Percentiles rank a stretch among this genome's conserved stretches.
phyloP scores from a whole-genome alignment of 2,113 vertebrate genomes.

The Gambusia affinis region DNA sequence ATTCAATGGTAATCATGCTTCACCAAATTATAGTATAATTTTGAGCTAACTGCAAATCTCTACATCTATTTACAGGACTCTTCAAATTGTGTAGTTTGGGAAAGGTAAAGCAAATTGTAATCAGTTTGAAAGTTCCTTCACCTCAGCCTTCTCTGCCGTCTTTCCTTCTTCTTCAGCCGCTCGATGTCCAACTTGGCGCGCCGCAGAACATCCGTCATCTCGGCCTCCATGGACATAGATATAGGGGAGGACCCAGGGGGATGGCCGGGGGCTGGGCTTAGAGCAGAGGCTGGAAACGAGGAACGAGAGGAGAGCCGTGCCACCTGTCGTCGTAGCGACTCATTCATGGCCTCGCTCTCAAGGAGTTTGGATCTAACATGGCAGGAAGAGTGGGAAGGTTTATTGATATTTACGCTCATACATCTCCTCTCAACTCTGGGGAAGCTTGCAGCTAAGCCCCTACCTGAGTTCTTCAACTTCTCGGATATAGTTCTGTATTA shows the following conservation, averaged over 20 bases:
- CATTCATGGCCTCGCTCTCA: slow-evolving; percentile 97
- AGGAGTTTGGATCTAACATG: slow-evolving; percentile 88
- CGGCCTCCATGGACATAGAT: slow-evolving; percentile 81
- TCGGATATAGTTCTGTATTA: slow-evolving; percentile 96
- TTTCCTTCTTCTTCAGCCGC: slow-evolving; percentile 91
- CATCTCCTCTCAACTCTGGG: not conserved
- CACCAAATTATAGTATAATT: too few species aligned
- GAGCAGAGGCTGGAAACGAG: slow-evolving; percentile 64
- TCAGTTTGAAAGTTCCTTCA: slow-evolving; percentile 43
- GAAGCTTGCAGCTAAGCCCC: not conserved
- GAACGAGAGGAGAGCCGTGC: slow-evolving; percentile 82
- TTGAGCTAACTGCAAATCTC: too few species aligned
- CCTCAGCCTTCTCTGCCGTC: slow-evolving; percentile 89
- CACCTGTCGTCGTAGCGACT: slow-evolving; percentile 88
- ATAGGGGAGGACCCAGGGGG: slow-evolving; percentile 78
- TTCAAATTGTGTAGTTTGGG: too few species aligned
- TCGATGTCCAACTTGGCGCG: slow-evolving; percentile 94
- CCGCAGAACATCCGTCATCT: slow-evolving; percentile 89
- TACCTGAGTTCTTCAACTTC: slow-evolving; percentile 96
- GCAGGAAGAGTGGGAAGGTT: not conserved
- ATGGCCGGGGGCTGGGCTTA: slow-evolving; percentile 63
- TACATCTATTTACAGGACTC: too few species aligned
- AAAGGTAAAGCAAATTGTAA: too few species aligned
- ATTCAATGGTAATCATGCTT: too few species aligned
- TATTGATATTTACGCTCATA: not conserved